phyloP scores from a whole-genome alignment of 1,140 invertebrate species.

The Drosophila nigrodunni region DNA sequence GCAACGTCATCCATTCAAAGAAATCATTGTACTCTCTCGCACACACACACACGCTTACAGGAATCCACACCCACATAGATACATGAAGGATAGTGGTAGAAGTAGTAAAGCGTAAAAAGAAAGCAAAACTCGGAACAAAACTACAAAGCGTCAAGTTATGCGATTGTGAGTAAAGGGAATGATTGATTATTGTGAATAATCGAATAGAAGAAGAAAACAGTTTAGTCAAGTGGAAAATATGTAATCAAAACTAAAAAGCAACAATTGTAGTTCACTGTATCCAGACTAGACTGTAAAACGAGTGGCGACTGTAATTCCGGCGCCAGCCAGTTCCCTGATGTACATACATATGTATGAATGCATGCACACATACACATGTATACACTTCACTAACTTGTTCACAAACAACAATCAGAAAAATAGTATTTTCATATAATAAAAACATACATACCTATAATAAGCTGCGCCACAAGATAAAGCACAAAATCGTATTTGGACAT shows the following conservation, averaged over 20 bases:
- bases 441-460: slow-evolving; percentile 68
- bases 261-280: too few species aligned
- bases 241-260: too few species aligned
- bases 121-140: slow-evolving; percentile 23
- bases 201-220: too few species aligned
- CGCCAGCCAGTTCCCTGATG: neutral
- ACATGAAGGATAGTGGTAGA: slow-evolving; percentile 9
- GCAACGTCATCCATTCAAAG: slow-evolving; percentile 75
- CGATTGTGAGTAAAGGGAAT: slow-evolving; percentile 21
- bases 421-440: slow-evolving; percentile 2
- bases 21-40: slow-evolving; percentile 52
- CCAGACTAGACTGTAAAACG: slow-evolving; percentile 1
- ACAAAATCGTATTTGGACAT: slow-evolving; percentile 64
- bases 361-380: slow-evolving; percentile 31
- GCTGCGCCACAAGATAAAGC: slow-evolving; percentile 72
- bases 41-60: slow-evolving; percentile 5
- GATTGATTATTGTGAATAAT: slow-evolving; percentile 44
- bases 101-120: slow-evolving; percentile 28
- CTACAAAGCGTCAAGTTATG: slow-evolving; percentile 30
- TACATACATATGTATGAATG: slow-evolving; percentile 9
- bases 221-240: too few species aligned
- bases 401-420: neutral
- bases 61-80: neutral
- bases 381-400: slow-evolving; percentile 7
- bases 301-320: neutral